These are phyloP conservation scores for Prenolepis imparis DNA, from an alignment of 2,888 invertebrate species.

Conservation along the genomic window DNA sequence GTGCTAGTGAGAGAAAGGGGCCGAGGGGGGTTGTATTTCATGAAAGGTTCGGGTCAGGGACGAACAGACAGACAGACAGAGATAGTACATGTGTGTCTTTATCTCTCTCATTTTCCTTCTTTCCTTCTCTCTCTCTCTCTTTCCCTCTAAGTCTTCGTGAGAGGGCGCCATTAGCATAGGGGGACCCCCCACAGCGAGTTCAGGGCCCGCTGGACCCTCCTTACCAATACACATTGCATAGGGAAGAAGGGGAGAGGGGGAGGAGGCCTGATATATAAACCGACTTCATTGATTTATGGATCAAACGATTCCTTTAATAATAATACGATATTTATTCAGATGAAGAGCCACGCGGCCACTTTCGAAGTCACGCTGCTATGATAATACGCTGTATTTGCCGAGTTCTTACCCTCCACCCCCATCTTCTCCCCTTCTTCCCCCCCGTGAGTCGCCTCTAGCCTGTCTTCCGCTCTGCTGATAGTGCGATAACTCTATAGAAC, in stretches of 20 bases:
- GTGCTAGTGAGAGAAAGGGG: conserved; percentile 75
- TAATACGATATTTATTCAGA: conserved; percentile 86
- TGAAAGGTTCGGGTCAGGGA: conserved; percentile 80
- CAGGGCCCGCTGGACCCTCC: conserved; percentile 77
- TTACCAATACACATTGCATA: conserved; percentile 82
- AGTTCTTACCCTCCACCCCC: conserved; percentile 65
- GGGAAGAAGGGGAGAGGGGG: conserved; percentile 38
- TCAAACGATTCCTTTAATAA: conserved; percentile 86
- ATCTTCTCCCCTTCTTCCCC: background rate
- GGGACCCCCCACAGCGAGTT: conserved; percentile 84
- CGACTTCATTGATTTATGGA: conserved; percentile 85
- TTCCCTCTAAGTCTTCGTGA: conserved; percentile 80
- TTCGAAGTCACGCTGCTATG: conserved; percentile 85
- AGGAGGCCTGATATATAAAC: conserved; percentile 85
- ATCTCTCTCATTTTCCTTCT: conserved; percentile 23
- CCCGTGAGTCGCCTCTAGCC: background rate
- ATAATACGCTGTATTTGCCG: conserved; percentile 75
- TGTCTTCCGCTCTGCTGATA: conserved; percentile 45
- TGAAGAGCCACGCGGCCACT: conserved; percentile 78
- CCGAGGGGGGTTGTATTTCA: conserved; percentile 54
- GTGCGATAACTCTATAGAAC: conserved; percentile 47
- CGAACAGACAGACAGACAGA: conserved; percentile 70
- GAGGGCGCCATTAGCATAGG: conserved; percentile 86
- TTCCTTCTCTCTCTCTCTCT: background rate
- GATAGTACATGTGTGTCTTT: conserved; percentile 49